phyloP scores from a whole-genome alignment of 2,888 invertebrate species.

The Lasioglossum morio region DNA sequence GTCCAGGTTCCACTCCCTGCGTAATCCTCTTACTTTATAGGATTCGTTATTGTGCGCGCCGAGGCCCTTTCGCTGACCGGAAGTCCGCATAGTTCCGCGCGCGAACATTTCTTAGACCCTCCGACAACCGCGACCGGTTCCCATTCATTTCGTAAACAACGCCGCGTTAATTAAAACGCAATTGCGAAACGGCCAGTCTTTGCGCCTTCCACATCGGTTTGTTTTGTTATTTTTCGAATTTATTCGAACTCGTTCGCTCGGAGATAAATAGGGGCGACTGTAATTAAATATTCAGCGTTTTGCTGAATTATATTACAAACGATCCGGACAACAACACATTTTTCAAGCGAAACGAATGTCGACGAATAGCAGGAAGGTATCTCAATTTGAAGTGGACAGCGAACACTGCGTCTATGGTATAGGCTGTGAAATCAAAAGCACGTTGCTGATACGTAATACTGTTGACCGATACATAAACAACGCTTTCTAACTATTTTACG shows the following conservation, averaged over 20 bases:
- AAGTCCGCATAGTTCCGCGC: conserved; percentile 19
- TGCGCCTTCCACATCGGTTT: background rate
- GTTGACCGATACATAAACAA: background rate
- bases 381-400: background rate
- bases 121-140: background rate
- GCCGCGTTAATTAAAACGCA: background rate
- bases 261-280: background rate
- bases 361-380: background rate
- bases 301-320: background rate
- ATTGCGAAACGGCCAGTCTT: background rate
- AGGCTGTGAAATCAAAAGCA: background rate
- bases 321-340: background rate
- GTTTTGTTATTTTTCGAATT: background rate
- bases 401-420: background rate
- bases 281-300: background rate
- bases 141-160: background rate
- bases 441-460: background rate
- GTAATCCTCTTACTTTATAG: conserved; percentile 55
- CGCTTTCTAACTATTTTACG: background rate
- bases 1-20: background rate
- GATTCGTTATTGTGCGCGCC: conserved; percentile 48
- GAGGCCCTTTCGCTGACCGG: conserved; percentile 1
- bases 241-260: background rate
- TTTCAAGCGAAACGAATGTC: background rate
- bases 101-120: background rate